phyloP scores from a whole-genome alignment of 2,797 vertebrate genomes.

The Syndactyla subalaris region DNA sequence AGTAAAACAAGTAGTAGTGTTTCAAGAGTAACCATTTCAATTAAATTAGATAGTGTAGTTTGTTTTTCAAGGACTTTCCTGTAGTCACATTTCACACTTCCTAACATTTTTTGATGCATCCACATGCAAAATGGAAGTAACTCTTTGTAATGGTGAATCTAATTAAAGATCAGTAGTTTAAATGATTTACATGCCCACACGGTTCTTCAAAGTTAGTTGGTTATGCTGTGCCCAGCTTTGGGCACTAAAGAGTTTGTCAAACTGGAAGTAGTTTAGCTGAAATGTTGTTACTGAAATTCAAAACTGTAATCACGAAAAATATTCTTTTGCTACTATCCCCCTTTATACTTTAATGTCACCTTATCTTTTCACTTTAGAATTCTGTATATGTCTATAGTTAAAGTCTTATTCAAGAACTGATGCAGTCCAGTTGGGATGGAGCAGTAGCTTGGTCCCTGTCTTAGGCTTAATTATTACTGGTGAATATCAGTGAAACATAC shows the following conservation, averaged over 20 bases:
- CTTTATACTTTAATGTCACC: background rate
- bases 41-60: background rate
- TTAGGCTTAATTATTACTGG: background rate
- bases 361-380: background rate
- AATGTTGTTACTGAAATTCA: background rate
- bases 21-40: background rate
- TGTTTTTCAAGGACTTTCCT: conserved; percentile 7
- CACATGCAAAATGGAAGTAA: background rate
- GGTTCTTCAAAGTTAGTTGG: background rate
- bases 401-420: background rate
- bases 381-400: background rate
- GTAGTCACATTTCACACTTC: background rate
- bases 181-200: background rate
- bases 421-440: background rate
- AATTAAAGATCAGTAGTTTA: background rate
- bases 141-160: background rate
- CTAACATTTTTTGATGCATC: background rate
- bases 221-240: background rate
- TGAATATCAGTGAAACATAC: background rate
- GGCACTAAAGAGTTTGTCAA: background rate
- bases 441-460: background rate
- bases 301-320: background rate
- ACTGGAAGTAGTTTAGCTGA: background rate
- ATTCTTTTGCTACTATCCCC: background rate
- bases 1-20: background rate